Conservation (phyloP, 2,113 vertebrate species). For the Toxotes jaculatrix region DNA sequence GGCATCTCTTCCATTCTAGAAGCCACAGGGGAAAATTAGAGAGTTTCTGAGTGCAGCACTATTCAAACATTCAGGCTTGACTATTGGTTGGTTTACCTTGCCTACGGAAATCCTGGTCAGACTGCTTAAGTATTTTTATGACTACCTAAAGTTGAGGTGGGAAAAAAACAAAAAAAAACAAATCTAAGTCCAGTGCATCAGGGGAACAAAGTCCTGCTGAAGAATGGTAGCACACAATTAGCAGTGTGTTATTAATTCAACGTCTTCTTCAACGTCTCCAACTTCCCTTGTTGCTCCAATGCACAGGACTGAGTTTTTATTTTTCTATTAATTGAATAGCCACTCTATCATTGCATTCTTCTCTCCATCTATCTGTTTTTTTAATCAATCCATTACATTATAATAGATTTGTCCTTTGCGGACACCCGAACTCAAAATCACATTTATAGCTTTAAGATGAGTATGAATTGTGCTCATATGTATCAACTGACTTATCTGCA, state of each 20-base stretch:
- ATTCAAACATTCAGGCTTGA: constrained; percentile 46
- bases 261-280: constrained; percentile 21
- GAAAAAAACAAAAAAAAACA: neutral
- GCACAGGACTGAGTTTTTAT: neutral
- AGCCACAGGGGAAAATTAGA: constrained; percentile 62
- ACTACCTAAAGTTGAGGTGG: constrained; percentile 14
- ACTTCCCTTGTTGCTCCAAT: constrained; percentile 1
- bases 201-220: constrained; percentile 14
- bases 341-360: neutral
- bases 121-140: constrained; percentile 29
- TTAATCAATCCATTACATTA: neutral
- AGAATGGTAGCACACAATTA: constrained; percentile 14
- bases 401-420: neutral
- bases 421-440: neutral
- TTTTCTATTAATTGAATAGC: constrained; percentile 8
- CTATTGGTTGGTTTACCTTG: constrained; percentile 30
- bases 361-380: neutral
- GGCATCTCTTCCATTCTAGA: constrained; percentile 59
- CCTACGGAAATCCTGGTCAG: constrained; percentile 8
- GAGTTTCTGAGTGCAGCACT: constrained; percentile 51
- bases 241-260: constrained; percentile 20
- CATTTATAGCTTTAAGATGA: neutral
- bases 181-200: neutral
- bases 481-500: constrained; percentile 8
- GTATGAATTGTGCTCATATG: neutral